Evolutionary conservation across 2,113 vertebrate species (phyloP).

Genomic region (Vireo altiloquus): DNA sequence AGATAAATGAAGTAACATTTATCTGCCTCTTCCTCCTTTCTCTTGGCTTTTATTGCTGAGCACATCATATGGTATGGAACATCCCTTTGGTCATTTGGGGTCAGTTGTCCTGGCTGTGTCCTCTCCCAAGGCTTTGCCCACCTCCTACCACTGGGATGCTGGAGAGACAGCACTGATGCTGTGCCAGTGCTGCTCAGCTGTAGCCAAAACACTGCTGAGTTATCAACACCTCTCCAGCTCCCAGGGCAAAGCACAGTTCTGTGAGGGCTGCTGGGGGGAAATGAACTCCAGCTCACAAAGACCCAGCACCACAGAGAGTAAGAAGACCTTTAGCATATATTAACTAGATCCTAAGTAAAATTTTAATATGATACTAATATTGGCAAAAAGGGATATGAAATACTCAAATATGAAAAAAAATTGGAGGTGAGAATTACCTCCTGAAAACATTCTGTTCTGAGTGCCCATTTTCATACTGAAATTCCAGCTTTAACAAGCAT

Average conservation of each 20-base stretch:
- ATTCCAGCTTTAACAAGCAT: not conserved
- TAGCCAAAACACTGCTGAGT: not conserved
- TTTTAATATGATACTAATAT: not conserved
- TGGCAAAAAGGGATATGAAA: not conserved
- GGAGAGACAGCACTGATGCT: not conserved
- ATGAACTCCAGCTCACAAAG: not conserved
- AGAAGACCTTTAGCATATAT: not conserved
- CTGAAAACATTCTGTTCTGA: not conserved
- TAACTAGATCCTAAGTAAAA: not conserved
- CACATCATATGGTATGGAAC: not conserved
- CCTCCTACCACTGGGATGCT: not conserved
- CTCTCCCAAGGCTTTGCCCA: not conserved
- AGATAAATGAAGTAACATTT: not conserved
- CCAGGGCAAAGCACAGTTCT: not conserved
- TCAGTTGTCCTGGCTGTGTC: not conserved
- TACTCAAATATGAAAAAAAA: conserved; percentile 6
- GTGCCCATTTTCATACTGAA: not conserved
- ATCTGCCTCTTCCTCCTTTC: not conserved
- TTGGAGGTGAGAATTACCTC: not conserved
- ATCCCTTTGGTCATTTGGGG: not conserved
- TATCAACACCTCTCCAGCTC: not conserved
- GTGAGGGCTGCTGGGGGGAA: not conserved
- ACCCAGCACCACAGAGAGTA: not conserved
- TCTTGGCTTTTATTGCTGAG: not conserved
- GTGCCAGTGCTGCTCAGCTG: not conserved